Percentiles rank a stretch among this genome's conserved stretches.
phyloP scores from a whole-genome alignment of 2,888 invertebrate species.

The Dynastes hyllus region DNA sequence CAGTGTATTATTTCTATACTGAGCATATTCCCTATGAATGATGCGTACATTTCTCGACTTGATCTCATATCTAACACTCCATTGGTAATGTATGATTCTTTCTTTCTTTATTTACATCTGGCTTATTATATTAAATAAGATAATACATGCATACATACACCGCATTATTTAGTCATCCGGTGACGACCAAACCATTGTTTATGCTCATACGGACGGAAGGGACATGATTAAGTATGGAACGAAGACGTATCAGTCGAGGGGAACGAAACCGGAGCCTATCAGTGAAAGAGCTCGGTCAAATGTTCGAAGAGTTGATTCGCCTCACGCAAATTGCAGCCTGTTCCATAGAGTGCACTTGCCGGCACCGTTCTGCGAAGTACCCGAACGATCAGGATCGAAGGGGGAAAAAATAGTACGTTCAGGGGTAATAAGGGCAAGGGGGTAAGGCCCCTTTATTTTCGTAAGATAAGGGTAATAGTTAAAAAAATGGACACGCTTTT shows the following conservation, averaged over 20 bases:
- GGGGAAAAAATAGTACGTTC: background rate
- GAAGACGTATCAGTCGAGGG: slow-evolving; percentile 20
- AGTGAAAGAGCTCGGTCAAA: slow-evolving; percentile 36
- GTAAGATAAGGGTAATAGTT: no score
- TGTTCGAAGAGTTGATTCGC: slow-evolving; percentile 39
- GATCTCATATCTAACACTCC: no score
- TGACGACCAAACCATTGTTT: slow-evolving; percentile 10
- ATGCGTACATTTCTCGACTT: no score
- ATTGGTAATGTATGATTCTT: background rate
- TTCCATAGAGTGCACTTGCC: background rate
- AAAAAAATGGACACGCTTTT: no score
- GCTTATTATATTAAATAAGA: background rate
- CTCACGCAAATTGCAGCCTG: slow-evolving; percentile 6
- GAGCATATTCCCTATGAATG: no score
- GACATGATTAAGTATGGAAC: slow-evolving; percentile 40
- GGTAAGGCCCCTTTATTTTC: no score
- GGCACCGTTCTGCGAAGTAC: background rate
- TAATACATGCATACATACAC: background rate
- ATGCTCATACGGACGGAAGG: slow-evolving; percentile 17
- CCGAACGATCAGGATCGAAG: background rate
- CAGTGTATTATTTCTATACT: no score
- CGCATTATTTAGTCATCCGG: slow-evolving; percentile 20
- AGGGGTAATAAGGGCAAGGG: no score
- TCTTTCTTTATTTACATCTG: background rate
- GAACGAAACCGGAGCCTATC: slow-evolving; percentile 1